Base-by-base conservation (phyloP, 2,888 invertebrate species). In the Crocallis elinguaria region DNA sequence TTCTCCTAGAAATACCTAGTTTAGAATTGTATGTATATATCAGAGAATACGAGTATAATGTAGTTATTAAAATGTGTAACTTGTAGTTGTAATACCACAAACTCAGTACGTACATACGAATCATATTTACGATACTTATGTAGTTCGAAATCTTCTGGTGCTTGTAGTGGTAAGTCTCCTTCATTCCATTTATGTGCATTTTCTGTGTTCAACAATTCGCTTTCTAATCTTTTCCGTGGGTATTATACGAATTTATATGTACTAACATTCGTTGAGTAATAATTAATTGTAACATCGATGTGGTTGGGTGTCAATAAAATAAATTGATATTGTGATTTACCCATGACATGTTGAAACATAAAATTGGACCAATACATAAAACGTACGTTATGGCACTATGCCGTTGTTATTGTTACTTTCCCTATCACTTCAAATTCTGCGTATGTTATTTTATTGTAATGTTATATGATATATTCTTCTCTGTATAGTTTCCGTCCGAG, bases 121-220 rank as follows among this genome's bases (percentile, higher is more conserved):
- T n/a, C n/a, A n/a, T n/a, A n/a, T n/a, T n/a, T n/a, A n/a, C n/a
- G n/a, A n/a, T n/a, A n/a, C n/a, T n/a, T n/a, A n/a, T 64, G 72
- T 75, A 79, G 74, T 77, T 79, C 65, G 67, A 77, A 79, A 84
- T 82, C 75, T 83, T 85, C 82, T 88, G 89, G 89, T 89, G 89
- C 89, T 89, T 89, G 76, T 89, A 88, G 86, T 73, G 69, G 71
- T 89, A 88, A 88, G 88, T 79, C 71, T 82, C 83, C 80, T 82
- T 77, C 86, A 88, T 88, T 88, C 86, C 88, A 88, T 75, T 67
- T 75, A 67, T 77, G 75, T 84, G 78, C 80, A 82, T 82, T 82
- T n/a, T 82, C 73, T 69, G 66, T 65, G 62, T 68, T 66, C 61
- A 60, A 63, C 58, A 48, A 48, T 60, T 60, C 55, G 35, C 53